phyloP scores from a whole-genome alignment of 1,140 invertebrate genomes.

The Episyrphus balteatus region DNA sequence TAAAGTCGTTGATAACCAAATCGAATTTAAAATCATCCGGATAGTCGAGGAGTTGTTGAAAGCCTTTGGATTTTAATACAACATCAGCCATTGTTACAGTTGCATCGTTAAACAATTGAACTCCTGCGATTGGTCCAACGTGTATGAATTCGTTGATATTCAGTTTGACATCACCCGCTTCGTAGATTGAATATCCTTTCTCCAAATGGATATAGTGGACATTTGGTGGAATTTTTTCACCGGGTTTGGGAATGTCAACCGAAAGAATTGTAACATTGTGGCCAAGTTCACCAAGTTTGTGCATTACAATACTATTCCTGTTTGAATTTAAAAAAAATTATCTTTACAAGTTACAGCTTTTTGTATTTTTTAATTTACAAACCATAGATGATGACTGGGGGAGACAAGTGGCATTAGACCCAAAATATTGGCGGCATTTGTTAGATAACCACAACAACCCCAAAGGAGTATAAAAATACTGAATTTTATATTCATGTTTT shows the following conservation, averaged over 20 bases:
- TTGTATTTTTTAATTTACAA: not conserved
- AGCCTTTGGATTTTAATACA: conserved; percentile 1
- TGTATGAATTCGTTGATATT: not conserved
- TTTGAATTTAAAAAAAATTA: too few species aligned
- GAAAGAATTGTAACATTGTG: not conserved
- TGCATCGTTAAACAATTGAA: conserved; percentile 19
- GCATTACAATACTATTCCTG: too few species aligned
- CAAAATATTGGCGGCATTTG: not conserved
- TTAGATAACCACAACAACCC: too few species aligned
- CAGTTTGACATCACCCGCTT: not conserved
- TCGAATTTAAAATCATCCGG: conserved; percentile 8
- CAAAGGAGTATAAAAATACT: too few species aligned
- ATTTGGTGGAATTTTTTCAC: not conserved
- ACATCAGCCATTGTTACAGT: conserved; percentile 12
- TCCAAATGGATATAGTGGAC: conserved; percentile 5
- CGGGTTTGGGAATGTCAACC: not conserved
- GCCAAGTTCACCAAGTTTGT: too few species aligned
- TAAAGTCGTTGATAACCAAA: conserved; percentile 22
- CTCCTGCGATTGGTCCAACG: conserved; percentile 7
- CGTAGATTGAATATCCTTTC: not conserved
- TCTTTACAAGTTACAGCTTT: too few species aligned
- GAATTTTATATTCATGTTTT: too few species aligned
- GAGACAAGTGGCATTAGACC: not conserved
- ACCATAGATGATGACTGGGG: not conserved
- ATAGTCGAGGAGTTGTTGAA: not conserved